phyloP scores from a whole-genome alignment of 2,797 vertebrate genomes.

The Antrozous pallidus region DNA sequence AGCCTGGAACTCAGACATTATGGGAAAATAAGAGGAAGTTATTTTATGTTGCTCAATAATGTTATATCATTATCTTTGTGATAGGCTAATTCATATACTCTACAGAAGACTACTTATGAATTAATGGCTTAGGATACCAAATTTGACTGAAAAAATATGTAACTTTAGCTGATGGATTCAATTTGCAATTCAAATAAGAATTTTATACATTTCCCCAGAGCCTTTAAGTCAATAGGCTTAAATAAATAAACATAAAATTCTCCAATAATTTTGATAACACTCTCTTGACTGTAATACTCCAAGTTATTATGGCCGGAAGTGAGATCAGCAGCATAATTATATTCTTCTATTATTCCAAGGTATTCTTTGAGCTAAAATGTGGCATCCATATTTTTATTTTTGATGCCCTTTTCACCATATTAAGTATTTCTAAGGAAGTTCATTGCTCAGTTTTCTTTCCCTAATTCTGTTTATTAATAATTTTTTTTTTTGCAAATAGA shows the following conservation, averaged over 20 bases:
- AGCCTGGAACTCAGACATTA: conserved; percentile 66
- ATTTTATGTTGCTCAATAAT: conserved; percentile 70
- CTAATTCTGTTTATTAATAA: conserved; percentile 21
- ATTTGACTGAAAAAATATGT: conserved; percentile 61
- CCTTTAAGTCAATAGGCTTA: conserved; percentile 64
- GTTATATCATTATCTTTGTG: conserved; percentile 63
- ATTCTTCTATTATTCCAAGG: conserved; percentile 6
- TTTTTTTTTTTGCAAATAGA: not conserved
- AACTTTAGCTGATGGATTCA: conserved; percentile 69
- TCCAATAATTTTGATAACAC: conserved; percentile 61
- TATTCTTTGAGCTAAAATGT: conserved; percentile 36
- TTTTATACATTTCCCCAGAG: conserved; percentile 67
- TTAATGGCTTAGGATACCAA: conserved; percentile 59
- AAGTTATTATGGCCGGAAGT: conserved; percentile 55
- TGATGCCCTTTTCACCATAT: not conserved
- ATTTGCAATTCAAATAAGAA: conserved; percentile 73
- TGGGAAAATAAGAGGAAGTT: conserved; percentile 72
- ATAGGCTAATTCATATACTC: conserved; percentile 73
- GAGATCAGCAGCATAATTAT: conserved; percentile 54
- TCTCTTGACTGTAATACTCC: conserved; percentile 41
- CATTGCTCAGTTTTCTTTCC: not conserved
- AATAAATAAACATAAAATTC: conserved; percentile 74
- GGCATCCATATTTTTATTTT: not conserved
- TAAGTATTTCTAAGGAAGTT: conserved; percentile 35
- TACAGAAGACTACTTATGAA: conserved; percentile 64